phyloP scores from a whole-genome alignment of 2,888 invertebrate species.

The Melanotus villosus region DNA sequence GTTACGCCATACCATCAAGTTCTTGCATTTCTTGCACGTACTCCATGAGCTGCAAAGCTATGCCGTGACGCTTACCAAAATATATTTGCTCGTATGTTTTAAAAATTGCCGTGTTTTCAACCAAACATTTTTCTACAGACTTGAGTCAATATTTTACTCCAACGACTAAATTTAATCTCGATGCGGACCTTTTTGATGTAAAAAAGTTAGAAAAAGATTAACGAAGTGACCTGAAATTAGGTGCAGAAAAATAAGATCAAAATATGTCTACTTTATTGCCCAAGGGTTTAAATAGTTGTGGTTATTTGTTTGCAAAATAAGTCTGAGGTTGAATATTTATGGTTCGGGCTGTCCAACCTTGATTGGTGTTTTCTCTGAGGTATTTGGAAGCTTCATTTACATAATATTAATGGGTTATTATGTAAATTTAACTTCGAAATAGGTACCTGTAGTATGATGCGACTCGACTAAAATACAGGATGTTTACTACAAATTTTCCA shows the following conservation, averaged over 20 bases:
- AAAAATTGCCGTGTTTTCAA: neutral
- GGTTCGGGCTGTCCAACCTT: constrained; percentile 26
- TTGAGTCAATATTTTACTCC: too few species aligned
- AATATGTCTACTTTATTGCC: too few species aligned
- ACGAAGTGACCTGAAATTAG: neutral
- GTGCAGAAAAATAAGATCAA: neutral
- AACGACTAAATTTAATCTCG: too few species aligned
- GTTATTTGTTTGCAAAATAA: constrained; percentile 25
- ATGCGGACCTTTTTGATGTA: too few species aligned
- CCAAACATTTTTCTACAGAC: neutral
- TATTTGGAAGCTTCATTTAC: constrained; percentile 37
- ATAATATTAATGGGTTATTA: constrained; percentile 41
- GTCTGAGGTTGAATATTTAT: constrained; percentile 12
- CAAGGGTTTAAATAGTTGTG: too few species aligned
- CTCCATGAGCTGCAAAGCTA: constrained; percentile 15
- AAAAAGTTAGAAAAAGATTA: too few species aligned
- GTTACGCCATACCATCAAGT: constrained; percentile 32
- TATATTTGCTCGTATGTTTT: neutral
- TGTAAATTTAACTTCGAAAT: constrained; percentile 26
- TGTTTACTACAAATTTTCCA: constrained; percentile 1
- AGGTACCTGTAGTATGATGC: neutral
- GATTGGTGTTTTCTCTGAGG: constrained; percentile 23
- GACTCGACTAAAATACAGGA: neutral
- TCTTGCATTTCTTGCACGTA: constrained; percentile 36
- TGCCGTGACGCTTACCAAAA: constrained; percentile 16